phyloP scores from a whole-genome alignment of 2,113 vertebrate species.

The Centropristis striata region DNA sequence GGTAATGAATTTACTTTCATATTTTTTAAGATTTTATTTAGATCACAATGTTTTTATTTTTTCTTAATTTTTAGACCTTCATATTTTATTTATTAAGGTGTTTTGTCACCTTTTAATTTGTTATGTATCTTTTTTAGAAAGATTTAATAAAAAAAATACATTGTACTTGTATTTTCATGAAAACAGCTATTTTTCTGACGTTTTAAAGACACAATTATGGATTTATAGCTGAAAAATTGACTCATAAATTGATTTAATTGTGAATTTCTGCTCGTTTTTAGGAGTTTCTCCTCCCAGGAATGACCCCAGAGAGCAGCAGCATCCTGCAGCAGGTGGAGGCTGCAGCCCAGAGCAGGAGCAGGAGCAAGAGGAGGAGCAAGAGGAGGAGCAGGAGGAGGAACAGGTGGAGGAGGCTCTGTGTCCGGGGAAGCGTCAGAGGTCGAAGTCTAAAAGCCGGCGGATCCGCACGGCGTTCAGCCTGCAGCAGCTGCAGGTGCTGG shows the following conservation, averaged over 20 bases:
- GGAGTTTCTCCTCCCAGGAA: background rate
- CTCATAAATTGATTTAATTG: background rate
- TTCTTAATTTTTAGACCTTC: too few species aligned
- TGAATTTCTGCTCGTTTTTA: background rate
- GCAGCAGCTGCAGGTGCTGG: slow-evolving; percentile 83
- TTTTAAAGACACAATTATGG: too few species aligned
- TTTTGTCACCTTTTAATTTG: too few species aligned
- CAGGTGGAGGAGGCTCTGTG: background rate
- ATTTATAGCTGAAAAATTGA: too few species aligned
- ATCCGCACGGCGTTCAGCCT: slow-evolving; percentile 83
- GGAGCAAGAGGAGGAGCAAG: background rate
- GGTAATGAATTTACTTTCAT: too few species aligned
- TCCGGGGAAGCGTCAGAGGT: background rate
- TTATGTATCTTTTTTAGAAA: too few species aligned
- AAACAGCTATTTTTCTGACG: too few species aligned
- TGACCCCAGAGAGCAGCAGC: background rate
- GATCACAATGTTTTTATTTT: too few species aligned
- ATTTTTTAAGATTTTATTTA: too few species aligned
- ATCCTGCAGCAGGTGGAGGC: background rate
- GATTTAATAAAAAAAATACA: too few species aligned
- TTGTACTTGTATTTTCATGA: too few species aligned
- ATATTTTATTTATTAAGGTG: too few species aligned
- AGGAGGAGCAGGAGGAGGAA: background rate
- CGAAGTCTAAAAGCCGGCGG: slow-evolving; percentile 67
- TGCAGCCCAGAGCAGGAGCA: slow-evolving; percentile 9